Evolutionary conservation across 2,797 vertebrate species (phyloP).

Genomic region (Dromococcyx pavoninus): DNA sequence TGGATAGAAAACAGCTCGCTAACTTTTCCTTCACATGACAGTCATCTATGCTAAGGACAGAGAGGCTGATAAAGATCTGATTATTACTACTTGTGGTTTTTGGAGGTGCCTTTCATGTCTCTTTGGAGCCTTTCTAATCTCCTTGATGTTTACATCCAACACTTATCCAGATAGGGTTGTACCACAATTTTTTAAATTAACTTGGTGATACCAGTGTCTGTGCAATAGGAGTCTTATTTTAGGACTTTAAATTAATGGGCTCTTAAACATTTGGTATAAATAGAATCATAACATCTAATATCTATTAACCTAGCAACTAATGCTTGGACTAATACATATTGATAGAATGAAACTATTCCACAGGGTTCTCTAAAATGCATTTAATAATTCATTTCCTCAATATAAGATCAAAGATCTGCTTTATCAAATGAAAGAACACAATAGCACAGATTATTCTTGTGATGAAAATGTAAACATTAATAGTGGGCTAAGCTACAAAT

Average conservation of each 20-base stretch:
- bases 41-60: background rate
- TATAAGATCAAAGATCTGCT: background rate
- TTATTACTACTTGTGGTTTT: background rate
- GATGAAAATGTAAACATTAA: background rate
- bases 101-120: background rate
- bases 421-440: background rate
- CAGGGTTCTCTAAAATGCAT: background rate
- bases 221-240: background rate
- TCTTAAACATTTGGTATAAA: background rate
- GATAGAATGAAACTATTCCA: background rate
- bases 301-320: background rate
- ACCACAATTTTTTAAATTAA: background rate
- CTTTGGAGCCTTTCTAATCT: background rate
- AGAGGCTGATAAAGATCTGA: background rate
- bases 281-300: background rate
- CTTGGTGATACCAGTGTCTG: background rate
- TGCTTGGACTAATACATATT: background rate
- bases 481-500: background rate
- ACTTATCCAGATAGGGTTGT: background rate
- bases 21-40: background rate
- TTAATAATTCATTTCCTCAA: background rate
- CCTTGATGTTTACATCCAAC: background rate
- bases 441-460: background rate
- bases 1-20: background rate
- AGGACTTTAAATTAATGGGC: background rate